Conservation (phyloP, 1,140 invertebrate genomes). For the Tetraneura akinire region DNA sequence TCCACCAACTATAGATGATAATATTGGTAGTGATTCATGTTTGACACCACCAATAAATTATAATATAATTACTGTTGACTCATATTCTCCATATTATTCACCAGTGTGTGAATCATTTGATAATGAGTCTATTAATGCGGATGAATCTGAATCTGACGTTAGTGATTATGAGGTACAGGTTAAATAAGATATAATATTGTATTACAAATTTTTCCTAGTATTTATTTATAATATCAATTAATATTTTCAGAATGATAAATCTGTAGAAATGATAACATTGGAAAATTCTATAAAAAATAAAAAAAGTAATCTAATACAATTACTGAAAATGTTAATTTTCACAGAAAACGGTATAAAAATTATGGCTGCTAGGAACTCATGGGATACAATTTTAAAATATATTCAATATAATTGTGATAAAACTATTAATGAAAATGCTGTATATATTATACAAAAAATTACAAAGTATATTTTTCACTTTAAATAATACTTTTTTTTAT, state of each 20-base stretch:
- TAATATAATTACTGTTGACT: not conserved
- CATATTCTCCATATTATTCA: constrained; percentile 40
- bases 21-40: not conserved
- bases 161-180: constrained; percentile 31
- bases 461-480: not conserved
- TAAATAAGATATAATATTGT: constrained; percentile 7
- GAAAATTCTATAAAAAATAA: not conserved
- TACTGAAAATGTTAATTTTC: not conserved
- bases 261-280: not conserved
- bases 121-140: constrained; percentile 28
- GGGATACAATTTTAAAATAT: constrained; percentile 39
- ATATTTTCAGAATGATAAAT: constrained; percentile 32
- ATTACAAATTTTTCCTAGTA: not conserved
- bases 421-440: not conserved
- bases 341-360: not conserved
- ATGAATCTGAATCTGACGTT: constrained; percentile 30
- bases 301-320: not conserved
- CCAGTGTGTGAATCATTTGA: constrained; percentile 39
- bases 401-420: constrained; percentile 11
- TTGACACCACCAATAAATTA: too few species aligned
- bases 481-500: not conserved
- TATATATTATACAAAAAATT: constrained; percentile 31
- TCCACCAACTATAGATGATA: not conserved
- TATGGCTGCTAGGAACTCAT: constrained; percentile 18
- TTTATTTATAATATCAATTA: not conserved